phyloP scores from a whole-genome alignment of 2,113 vertebrate genomes.

The Cheirogaleus medius region DNA sequence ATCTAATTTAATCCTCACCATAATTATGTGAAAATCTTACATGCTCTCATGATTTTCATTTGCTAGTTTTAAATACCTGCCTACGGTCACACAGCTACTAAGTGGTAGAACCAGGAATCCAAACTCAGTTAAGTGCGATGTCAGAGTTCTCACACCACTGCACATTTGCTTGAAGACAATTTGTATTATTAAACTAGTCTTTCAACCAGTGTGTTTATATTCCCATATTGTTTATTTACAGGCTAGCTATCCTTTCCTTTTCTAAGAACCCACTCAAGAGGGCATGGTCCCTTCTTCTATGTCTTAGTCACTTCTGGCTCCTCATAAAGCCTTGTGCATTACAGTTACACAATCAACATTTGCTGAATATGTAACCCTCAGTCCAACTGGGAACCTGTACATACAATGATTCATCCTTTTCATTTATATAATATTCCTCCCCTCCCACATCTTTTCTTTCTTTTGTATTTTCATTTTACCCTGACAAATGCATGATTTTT shows the following conservation, averaged over 20 bases:
- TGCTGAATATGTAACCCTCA: slow-evolving; percentile 23
- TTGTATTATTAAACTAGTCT: background rate
- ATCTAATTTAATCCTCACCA: background rate
- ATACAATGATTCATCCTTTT: slow-evolving; percentile 29
- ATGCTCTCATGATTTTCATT: background rate
- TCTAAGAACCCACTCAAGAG: background rate
- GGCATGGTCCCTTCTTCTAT: background rate
- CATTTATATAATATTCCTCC: slow-evolving; percentile 47
- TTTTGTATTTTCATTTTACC: slow-evolving; percentile 20
- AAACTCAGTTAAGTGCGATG: background rate
- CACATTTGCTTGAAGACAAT: background rate
- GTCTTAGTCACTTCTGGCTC: slow-evolving; percentile 10
- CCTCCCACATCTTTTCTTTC: slow-evolving; percentile 17
- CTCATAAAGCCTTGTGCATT: background rate
- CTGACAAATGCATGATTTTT: background rate
- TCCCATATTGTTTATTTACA: background rate
- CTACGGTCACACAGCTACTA: background rate
- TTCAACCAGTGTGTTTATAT: background rate
- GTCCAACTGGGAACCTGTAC: background rate
- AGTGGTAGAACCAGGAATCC: background rate
- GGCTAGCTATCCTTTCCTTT: background rate
- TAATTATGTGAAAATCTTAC: background rate
- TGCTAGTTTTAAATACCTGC: background rate
- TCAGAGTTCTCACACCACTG: background rate
- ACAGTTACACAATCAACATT: background rate